Base-by-base conservation (phyloP, 2,797 vertebrate genomes). In the Lutjanus campechanus region DNA sequence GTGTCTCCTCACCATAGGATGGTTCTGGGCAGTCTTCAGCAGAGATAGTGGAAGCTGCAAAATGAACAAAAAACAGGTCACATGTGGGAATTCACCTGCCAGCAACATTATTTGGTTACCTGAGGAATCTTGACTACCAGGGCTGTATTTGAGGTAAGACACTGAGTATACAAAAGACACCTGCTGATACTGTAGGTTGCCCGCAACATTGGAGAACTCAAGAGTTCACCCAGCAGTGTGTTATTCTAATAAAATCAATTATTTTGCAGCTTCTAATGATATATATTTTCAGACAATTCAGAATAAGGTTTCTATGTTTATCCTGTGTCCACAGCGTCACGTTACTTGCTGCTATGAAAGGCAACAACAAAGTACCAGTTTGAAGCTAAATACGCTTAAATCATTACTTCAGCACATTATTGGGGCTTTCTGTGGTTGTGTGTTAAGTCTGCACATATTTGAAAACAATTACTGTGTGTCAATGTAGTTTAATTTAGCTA, bases 11-110 rank as follows among this genome's bases (percentile, higher is more conserved):
- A 99, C 98, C 98, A 99, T 99, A 0, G 98, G 98, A 85, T 99
- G 98, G 93, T 99, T 99, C 95, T 99, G 98, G 1, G 98, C 98
- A 0, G 98, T 99, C 93, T 99, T 99, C 92, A 99, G 84, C 82
- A 99, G 91, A 0, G 98, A 99, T 47, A 99, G 84, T 0, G 98
- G 98, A 80, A 99, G 96, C 98, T 99, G 86, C 93, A 83, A 25
- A 82, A 61, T 5, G 7, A 77, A 9, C 77, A 36, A 61, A 63
- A 65, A 70, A 47, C 5, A 66, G 4, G 9, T 55, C 44, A 68
- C 12, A 58, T 0, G 2, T 3, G 13, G 9, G 13, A 58, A 51
- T 19, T 19, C 15, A 69, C 8, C 36, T 64, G 1, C 7, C 0
- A 19, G 44, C 0, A 8, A 73, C 53, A 74, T 7, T 46, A 54